Evolutionary conservation across 2,888 invertebrate genomes (phyloP), one percentile per base, ranked within the genome.

Genomic region (Crepidodera aurea): DNA sequence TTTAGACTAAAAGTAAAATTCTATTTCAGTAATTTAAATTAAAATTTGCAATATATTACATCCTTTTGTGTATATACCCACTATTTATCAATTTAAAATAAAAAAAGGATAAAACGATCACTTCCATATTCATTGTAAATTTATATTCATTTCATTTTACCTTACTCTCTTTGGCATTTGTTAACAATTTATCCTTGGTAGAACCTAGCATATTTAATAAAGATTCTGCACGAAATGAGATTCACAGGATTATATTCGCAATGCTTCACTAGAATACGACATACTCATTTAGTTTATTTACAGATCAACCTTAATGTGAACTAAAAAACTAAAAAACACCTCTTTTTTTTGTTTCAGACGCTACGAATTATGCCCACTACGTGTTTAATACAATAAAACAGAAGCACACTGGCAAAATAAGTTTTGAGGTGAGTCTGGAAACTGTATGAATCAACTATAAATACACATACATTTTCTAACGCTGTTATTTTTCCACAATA

Each of bases 341-440:
- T 34, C 4, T 37, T 27, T 39, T n/a, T 57, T 59, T 62, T 63
- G 58, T 86, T 86, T 34, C 87, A 94, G 94, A 94, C 82, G 92
- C 94, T 32, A 89, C 90, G 54, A 90, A 91, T 76, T 96, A 96
- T 81, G 94, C 96, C 12, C 94, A 94, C 78, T 92, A 90, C 79
- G 94, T 96, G 56, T 96, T 96, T 86, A 93, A 93, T 82, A 93
- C 94, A 1, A 91, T 96, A 80, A 92, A 92, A 75, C 91, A 92
- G 76, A 91, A 91, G 75, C 87, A 90, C 71, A 87, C 86, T 27
- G 93, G 92, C 48, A 91, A 91, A 77, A 90, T 95, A 71, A 94
- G 90, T 79, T 96, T 96, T 76, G 94, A 95, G 88, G 95, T 94
- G 77, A 87, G 32, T 50, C n/a, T 48, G 8, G 18, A 70, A 63